These are phyloP conservation scores for Calypte anna DNA, from an alignment of 2,113 vertebrate genomes.

Conservation along the genomic window DNA sequence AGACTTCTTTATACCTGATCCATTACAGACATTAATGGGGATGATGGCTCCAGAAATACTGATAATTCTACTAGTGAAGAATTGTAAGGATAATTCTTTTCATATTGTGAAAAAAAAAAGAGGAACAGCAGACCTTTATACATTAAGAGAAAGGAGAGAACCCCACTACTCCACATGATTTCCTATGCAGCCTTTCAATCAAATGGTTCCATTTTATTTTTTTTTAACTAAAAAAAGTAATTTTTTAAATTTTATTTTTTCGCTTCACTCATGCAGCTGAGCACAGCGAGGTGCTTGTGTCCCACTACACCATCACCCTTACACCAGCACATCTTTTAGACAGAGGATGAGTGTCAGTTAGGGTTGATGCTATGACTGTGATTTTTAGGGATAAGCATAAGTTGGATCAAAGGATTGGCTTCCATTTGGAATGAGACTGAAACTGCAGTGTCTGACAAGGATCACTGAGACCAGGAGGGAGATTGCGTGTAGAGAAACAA, in stretches of 20 bases:
- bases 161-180: background rate
- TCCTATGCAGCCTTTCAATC: background rate
- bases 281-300: background rate
- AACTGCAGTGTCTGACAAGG: accelerated
- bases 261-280: background rate
- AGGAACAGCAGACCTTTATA: background rate
- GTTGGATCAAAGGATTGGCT: background rate
- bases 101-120: background rate
- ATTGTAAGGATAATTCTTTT: background rate
- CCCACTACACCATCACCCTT: background rate
- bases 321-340: background rate
- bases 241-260: too few relatives aligned
- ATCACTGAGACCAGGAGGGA: background rate
- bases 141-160: background rate
- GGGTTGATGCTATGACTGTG: background rate
- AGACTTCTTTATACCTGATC: background rate
- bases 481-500: background rate
- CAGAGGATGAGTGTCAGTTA: background rate
- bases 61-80: background rate
- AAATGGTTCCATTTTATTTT: background rate
- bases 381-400: background rate
- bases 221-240: too few relatives aligned
- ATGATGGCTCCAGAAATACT: background rate
- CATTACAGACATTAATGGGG: background rate
- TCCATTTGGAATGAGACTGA: accelerated